These are phyloP conservation scores for Hirtodrosophila cameraria DNA, from an alignment of 2,888 invertebrate species.

Conservation along the genomic window DNA sequence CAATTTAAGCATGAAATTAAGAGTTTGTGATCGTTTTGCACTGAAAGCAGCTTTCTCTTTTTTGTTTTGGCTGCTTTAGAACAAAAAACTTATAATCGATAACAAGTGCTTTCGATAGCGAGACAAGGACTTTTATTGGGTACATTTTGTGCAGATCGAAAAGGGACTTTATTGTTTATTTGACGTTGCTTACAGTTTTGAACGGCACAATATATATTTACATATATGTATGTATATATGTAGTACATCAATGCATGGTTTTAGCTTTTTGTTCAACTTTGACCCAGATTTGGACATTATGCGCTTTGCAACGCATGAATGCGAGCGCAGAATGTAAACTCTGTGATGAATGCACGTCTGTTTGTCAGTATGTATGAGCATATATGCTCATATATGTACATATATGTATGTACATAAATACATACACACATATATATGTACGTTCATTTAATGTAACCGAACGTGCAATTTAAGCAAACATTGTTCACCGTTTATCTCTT, in stretches of 20 bases:
- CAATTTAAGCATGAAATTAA: slow-evolving; percentile 3
- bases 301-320: slow-evolving; percentile 39
- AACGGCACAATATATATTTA: background rate
- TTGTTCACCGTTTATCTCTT: slow-evolving; percentile 26
- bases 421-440: background rate
- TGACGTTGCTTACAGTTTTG: background rate
- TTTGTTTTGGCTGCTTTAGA: too few species aligned
- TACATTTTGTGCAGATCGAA: too few species aligned
- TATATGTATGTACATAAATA: background rate
- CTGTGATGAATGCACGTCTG: slow-evolving; percentile 19
- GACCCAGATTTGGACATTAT: slow-evolving; percentile 35
- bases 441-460: slow-evolving; percentile 22
- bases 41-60: slow-evolving; percentile 1
- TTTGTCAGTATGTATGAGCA: background rate
- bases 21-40: background rate
- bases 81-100: too few species aligned
- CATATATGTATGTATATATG: background rate
- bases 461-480: slow-evolving; percentile 41
- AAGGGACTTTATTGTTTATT: background rate
- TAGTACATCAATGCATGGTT: slow-evolving; percentile 12
- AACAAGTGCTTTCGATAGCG: background rate
- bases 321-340: slow-evolving; percentile 23
- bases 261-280: slow-evolving; percentile 42
- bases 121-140: too few species aligned
- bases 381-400: background rate